These are phyloP conservation scores for Leptestheria dahalacensis DNA, from an alignment of 1,140 invertebrate genomes.

Conservation along the genomic window DNA sequence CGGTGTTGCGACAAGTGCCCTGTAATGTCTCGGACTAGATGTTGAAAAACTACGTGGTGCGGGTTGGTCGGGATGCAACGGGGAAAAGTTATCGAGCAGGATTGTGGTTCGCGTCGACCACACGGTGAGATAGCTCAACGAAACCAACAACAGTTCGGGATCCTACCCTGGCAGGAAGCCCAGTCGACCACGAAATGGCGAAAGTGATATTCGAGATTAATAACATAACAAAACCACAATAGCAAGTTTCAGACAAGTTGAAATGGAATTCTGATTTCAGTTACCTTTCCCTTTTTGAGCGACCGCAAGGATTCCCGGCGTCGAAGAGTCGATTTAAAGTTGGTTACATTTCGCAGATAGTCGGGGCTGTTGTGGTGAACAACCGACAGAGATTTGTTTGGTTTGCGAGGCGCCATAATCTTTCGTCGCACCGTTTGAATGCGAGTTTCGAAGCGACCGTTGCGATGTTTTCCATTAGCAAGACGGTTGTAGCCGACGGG, in stretches of 20 bases:
- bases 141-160: no score
- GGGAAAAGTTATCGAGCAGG: no score
- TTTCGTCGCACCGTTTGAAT: not conserved
- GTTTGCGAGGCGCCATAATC: conserved; percentile 13
- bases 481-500: not conserved
- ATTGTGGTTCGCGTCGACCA: no score
- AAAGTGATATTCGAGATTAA: not conserved
- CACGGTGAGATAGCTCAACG: no score
- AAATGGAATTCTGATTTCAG: not conserved
- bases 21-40: no score
- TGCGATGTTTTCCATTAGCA: not conserved
- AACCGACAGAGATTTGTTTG: not conserved
- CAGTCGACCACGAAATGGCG: no score
- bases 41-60: no score
- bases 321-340: conserved; percentile 12
- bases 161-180: no score
- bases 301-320: conserved; percentile 10
- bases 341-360: conserved; percentile 11
- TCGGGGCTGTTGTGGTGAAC: conserved; percentile 6
- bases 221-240: not conserved
- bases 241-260: not conserved
- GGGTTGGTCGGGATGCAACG: no score
- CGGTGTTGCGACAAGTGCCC: no score
- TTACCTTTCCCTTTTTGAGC: conserved; percentile 6
- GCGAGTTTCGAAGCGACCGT: not conserved